These are phyloP conservation scores for Cryptocephalus moraei DNA, from an alignment of 2,888 invertebrate species.

Conservation along the genomic window DNA sequence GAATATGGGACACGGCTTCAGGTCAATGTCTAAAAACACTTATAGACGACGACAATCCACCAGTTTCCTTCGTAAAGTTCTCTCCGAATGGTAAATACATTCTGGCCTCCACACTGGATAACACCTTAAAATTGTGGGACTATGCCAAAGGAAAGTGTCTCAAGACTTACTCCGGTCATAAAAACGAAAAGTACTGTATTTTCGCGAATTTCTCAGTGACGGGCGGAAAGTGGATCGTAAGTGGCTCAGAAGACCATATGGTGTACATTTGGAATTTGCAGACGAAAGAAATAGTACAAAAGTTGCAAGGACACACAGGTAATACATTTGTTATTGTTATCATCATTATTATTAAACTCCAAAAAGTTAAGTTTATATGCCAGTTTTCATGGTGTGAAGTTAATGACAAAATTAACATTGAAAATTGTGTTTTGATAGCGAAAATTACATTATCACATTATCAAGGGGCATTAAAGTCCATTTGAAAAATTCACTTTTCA, in stretches of 20 bases:
- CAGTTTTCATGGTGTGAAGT: too few relatives aligned
- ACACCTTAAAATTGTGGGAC: slow-evolving; percentile 98
- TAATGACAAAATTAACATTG: too few relatives aligned
- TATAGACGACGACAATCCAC: slow-evolving; percentile 99
- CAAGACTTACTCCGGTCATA: slow-evolving; percentile 96
- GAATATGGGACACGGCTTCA: slow-evolving; percentile 99
- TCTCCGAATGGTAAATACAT: slow-evolving; percentile 99
- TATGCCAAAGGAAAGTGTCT: slow-evolving; percentile 97
- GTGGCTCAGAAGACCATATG: slow-evolving; percentile 98
- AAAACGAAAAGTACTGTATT: slow-evolving; percentile 98
- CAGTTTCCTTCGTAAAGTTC: slow-evolving; percentile 99
- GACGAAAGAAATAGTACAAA: slow-evolving; percentile 98
- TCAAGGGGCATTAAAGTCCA: too few relatives aligned
- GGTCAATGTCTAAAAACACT: slow-evolving; percentile 98
- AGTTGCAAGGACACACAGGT: slow-evolving; percentile 93
- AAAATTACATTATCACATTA: too few relatives aligned
- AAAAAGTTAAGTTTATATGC: too few relatives aligned
- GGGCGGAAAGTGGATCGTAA: slow-evolving; percentile 99
- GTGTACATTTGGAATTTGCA: slow-evolving; percentile 99
- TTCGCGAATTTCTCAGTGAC: slow-evolving; percentile 99
- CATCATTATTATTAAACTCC: too few relatives aligned
- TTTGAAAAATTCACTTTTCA: too few relatives aligned
- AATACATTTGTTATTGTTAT: slow-evolving; percentile 24
- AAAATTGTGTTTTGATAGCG: too few relatives aligned
- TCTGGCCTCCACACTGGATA: slow-evolving; percentile 94